Conservation (phyloP, 2,888 invertebrate genomes). For the Autographa gamma region DNA sequence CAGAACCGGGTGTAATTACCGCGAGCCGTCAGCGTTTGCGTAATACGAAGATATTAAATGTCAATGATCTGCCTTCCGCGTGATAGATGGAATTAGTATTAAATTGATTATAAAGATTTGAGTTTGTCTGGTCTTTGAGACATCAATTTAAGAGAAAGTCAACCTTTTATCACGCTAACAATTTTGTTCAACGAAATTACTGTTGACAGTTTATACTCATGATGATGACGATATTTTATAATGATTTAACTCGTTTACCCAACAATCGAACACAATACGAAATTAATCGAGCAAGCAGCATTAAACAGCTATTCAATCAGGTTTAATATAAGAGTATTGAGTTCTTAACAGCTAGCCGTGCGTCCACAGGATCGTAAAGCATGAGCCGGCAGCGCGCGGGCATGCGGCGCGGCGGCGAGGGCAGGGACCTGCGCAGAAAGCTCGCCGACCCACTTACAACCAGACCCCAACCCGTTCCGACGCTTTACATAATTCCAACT, state of each 20-base stretch:
- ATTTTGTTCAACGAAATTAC: neutral
- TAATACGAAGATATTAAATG: constrained; percentile 22
- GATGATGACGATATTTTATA: neutral
- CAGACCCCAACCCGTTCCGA: constrained; percentile 62
- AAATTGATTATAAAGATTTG: neutral
- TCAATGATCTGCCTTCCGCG: constrained; percentile 22
- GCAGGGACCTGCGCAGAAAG: constrained; percentile 75
- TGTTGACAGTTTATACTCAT: neutral
- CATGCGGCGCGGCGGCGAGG: constrained; percentile 49
- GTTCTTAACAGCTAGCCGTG: constrained; percentile 32
- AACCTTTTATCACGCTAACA: neutral
- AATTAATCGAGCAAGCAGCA: constrained; percentile 27
- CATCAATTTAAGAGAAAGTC: neutral
- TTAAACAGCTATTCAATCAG: constrained; percentile 33
- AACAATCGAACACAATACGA: constrained; percentile 6
- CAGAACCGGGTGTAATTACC: constrained; percentile 23
- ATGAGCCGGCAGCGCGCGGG: constrained; percentile 37
- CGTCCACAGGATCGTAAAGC: constrained; percentile 51
- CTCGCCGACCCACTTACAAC: constrained; percentile 78
- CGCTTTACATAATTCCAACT: constrained; percentile 71
- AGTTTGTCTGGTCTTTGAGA: neutral
- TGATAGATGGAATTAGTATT: constrained; percentile 14
- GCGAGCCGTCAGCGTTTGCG: constrained; percentile 17
- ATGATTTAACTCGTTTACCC: constrained; percentile 7
- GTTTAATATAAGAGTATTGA: constrained; percentile 30